Percentiles rank a stretch among this genome's conserved stretches.
These are phyloP conservation scores for Murina feae DNA, from an alignment of 2,113 vertebrate genomes.

Conservation along the genomic window DNA sequence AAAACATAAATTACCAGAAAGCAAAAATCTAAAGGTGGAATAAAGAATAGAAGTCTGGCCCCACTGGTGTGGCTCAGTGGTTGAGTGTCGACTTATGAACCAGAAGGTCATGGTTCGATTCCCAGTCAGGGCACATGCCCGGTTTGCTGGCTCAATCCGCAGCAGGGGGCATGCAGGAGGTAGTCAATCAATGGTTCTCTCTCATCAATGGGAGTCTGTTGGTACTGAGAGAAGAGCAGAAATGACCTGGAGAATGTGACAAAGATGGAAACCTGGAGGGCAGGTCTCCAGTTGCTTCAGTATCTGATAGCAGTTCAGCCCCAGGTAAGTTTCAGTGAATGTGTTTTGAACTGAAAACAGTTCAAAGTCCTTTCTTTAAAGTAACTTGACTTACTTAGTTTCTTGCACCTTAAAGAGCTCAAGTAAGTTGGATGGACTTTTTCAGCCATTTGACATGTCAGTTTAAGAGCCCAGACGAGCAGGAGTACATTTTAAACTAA, in stretches of 20 bases:
- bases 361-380: slow-evolving; percentile 9
- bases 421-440: neutral
- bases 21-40: neutral
- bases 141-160: no score
- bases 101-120: no score
- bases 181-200: no score
- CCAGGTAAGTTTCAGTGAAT: neutral
- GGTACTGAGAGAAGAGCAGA: neutral
- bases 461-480: neutral
- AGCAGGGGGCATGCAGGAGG: no score
- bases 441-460: neutral
- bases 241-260: neutral
- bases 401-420: slow-evolving; percentile 5
- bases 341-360: neutral
- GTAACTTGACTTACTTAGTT: neutral
- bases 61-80: no score
- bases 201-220: neutral
- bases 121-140: no score
- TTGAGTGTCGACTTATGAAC: no score
- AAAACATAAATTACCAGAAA: neutral
- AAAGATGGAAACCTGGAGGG: neutral
- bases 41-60: neutral
- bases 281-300: neutral
- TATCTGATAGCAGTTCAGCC: neutral
- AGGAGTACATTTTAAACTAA: slow-evolving; percentile 45